Percentiles rank a stretch among this genome's conserved stretches.
Evolutionary conservation across 2,888 invertebrate species (phyloP).

Genomic region (Drosophila crucigera): DNA sequence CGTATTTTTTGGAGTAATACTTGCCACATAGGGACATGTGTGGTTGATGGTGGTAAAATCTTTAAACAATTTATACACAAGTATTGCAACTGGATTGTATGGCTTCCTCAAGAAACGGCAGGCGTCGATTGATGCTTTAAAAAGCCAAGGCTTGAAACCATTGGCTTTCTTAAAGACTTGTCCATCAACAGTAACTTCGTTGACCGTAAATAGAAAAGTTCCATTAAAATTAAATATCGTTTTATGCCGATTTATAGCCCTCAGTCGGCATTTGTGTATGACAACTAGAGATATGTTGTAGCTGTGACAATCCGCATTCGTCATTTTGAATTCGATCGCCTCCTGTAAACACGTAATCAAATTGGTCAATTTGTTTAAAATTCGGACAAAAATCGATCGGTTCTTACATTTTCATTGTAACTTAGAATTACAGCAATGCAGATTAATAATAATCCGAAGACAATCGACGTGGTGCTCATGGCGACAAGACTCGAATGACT

Average conservation of each 20-base stretch:
- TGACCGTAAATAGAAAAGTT: neutral
- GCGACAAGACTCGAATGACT: neutral
- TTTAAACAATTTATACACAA: neutral
- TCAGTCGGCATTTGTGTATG: conserved; percentile 16
- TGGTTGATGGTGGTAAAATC: rapidly evolving
- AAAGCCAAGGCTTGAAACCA: neutral
- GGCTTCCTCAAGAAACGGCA: neutral
- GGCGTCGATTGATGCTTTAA: rapidly evolving
- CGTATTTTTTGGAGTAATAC: neutral
- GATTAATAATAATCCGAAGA: neutral
- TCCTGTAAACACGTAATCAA: neutral
- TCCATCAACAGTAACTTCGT: rapidly evolving
- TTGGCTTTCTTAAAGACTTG: neutral
- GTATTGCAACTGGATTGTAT: rapidly evolving
- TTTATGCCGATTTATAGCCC: conserved; percentile 25
- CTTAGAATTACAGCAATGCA: neutral
- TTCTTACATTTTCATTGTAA: neutral
- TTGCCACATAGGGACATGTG: neutral
- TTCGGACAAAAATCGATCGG: rapidly evolving
- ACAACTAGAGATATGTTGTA: conserved; percentile 6
- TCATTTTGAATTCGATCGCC: conserved; percentile 24
- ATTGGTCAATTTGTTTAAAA: neutral
- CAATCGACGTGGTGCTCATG: rapidly evolving
- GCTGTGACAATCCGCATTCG: conserved; percentile 13
- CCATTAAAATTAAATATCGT: conserved; percentile 8